Base-by-base conservation (phyloP, 2,888 invertebrate genomes). In the Coenonympha arcania region DNA sequence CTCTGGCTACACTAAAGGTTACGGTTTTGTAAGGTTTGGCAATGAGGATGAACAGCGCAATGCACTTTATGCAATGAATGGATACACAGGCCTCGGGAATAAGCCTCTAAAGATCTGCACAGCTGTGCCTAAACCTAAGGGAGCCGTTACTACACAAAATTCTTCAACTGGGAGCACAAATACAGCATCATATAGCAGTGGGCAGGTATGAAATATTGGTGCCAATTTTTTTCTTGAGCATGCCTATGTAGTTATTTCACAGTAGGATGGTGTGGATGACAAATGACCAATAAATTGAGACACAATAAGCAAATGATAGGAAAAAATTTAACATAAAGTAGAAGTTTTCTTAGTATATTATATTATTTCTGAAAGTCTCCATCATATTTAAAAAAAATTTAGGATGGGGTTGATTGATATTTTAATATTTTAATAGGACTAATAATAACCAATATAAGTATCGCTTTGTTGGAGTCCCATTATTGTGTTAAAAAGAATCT, bases 1-100 rank as follows among this genome's bases (percentile, higher is more conserved):
- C 58, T 90, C 93, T 53, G 97, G 98, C 2, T 94, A 94, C 66
- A 96, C 96, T 65, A 95, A 95, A 82, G 97, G 98, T 9, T 98
- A 96, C 76, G 98, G 98, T 4, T 98, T 98, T 79, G 95, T 98
- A 6, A 89, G 96, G 59, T 98, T 98, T 74, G 94, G 95, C 3
- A 94, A 93, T 65, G 97, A 98, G 75, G 95, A 95, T 52, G 96
- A 96, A 69, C 97, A 98, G 75, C 94, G 96, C 67, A 93, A 95
- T 64, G 96, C 97, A 56, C 82, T 98, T 43, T 91, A 93, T 46
- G 93, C 95, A 55, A 98, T 98, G 98, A 96, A 97, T 70, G 96
- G 96, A 1, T 96, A 92, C 69, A 90, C 92, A 47, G 96, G 96
- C 0, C 88, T 98, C 0, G 97, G 97, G 0, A 90, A 91, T 0